Evolutionary conservation across 1,140 invertebrate genomes (phyloP).

Genomic region (Schmidtea mediterranea): DNA sequence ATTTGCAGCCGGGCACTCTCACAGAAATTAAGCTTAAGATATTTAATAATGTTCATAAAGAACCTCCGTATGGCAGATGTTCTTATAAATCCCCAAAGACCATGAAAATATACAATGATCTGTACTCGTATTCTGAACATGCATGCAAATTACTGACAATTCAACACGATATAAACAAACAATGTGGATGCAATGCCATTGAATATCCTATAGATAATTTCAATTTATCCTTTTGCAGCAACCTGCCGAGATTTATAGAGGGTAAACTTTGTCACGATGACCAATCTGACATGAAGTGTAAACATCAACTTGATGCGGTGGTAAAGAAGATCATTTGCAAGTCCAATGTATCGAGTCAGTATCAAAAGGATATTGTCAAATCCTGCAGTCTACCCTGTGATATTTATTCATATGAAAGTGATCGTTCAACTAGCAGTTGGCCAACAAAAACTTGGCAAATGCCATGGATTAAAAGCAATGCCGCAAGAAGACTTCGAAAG

Average conservation of each 20-base stretch:
- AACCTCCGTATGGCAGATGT: slow-evolving; percentile 2
- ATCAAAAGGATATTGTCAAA: not conserved
- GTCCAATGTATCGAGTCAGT: not conserved
- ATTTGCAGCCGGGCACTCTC: not conserved
- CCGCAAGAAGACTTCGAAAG: too few species aligned
- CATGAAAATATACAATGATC: not conserved
- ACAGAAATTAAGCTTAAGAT: not conserved
- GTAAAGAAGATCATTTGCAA: not conserved
- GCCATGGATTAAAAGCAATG: not conserved
- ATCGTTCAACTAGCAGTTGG: not conserved
- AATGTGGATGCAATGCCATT: not conserved
- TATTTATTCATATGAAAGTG: slow-evolving; percentile 1
- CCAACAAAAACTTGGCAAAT: not conserved
- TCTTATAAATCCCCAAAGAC: not conserved
- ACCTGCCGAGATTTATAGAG: too few species aligned
- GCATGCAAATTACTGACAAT: not conserved
- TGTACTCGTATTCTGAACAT: not conserved
- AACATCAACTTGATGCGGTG: not conserved
- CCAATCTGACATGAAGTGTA: not conserved
- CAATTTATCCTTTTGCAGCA: too few species aligned
- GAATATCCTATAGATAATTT: slow-evolving; percentile 4
- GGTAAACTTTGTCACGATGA: too few species aligned
- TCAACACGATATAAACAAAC: not conserved
- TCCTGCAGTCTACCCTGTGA: not conserved
- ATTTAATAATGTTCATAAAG: not conserved